Percentiles rank a stretch among this genome's conserved stretches.
Evolutionary conservation across 2,797 vertebrate species (phyloP).

Genomic region (Rhinophrynus dorsalis): DNA sequence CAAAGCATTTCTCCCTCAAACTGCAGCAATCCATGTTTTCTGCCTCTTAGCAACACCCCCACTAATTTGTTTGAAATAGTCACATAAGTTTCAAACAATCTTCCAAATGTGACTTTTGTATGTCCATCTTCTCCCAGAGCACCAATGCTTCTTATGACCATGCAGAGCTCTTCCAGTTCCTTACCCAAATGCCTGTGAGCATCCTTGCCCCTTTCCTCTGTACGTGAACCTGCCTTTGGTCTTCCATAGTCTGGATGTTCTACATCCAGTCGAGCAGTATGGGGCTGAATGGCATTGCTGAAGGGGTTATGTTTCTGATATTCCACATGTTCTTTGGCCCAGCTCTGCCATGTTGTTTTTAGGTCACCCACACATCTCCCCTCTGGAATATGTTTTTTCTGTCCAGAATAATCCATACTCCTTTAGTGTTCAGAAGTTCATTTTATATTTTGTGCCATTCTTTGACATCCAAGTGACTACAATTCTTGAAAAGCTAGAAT

Average conservation of each 20-base stretch:
- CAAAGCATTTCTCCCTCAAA: slow-evolving; percentile 93
- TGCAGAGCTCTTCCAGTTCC: slow-evolving; percentile 81
- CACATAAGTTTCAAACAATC: slow-evolving; percentile 84
- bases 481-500: neutral
- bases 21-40: slow-evolving; percentile 79
- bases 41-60: slow-evolving; percentile 82
- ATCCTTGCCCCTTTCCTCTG: slow-evolving; percentile 82
- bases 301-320: slow-evolving; percentile 87
- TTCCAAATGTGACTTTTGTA: slow-evolving; percentile 73
- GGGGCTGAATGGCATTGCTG: slow-evolving; percentile 59
- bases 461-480: too few species aligned
- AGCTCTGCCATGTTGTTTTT: slow-evolving; percentile 83
- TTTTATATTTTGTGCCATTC: neutral
- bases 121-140: slow-evolving; percentile 58
- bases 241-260: slow-evolving; percentile 76
- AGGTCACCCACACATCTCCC: slow-evolving; percentile 71
- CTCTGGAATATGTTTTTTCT: neutral
- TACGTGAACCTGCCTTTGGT: slow-evolving; percentile 79
- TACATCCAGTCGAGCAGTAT: slow-evolving; percentile 51
- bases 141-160: slow-evolving; percentile 75
- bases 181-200: slow-evolving; percentile 76
- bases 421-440: neutral
- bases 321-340: slow-evolving; percentile 75
- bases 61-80: slow-evolving; percentile 89
- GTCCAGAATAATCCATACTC: neutral